Base-by-base conservation (phyloP, 2,888 invertebrate genomes). In the Ypsolopha scabrella region DNA sequence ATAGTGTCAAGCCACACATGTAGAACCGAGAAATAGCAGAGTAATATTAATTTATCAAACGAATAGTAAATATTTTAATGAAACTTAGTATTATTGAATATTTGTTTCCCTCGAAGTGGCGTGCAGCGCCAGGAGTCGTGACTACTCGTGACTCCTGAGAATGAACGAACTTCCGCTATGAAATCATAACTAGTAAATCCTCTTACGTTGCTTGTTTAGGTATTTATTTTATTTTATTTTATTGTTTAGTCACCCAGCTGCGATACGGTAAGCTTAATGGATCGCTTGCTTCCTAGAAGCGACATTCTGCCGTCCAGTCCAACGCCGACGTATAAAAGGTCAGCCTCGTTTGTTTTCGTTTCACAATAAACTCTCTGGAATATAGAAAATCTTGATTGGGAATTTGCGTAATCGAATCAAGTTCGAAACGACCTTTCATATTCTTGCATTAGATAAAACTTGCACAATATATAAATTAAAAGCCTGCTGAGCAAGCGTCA, bases 351-450 rank as follows among this genome's bases (percentile, higher is more conserved):
- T 49, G 49, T 41, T 52, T 51, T 52, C 63, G 65, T 80, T 77
- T 65, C 73, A 73, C 73, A 81, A 80, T 73, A 63, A 73, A 75
- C 74, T 72, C 64, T 68, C 55, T 56, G 57, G 62, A 61, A 58
- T 60, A 57, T 55, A 58, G 59, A 73, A 68, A n/a, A 75, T 71
- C 59, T 24, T 65, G 68, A 69, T 72, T 67, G 64, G 60, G 58
- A 63, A 62, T 64, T 78, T 73, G 67, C 67, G 63, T 64, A 77
- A 79, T 62, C 59, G 58, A 63, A 64, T 70, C 65, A 64, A 63
- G 56, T 56, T 57, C 55, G 36, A 52, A 34, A 61, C 63, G 68
- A 69, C 67, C 70, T 75, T 70, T 70, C 62, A 60, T 65, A 58
- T 60, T 62, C 56, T 61, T 58, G 55, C 54, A 60, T 61, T 55